Base-by-base conservation (phyloP, 1,140 invertebrate species). In the Oreohelix idahoensis region DNA sequence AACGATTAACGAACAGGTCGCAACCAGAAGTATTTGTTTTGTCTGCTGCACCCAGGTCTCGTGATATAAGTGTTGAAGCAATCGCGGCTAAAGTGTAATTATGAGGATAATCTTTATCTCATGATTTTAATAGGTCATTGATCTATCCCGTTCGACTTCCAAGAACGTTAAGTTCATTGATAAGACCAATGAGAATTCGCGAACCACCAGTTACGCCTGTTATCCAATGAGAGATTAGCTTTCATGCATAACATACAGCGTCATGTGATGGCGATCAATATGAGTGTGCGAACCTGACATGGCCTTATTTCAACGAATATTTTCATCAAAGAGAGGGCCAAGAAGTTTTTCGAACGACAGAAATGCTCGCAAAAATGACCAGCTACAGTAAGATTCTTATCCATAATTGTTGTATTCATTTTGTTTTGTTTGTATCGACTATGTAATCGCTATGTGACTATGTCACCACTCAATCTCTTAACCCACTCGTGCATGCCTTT, bases 201-300 rank as follows among this genome's bases (percentile, higher is more conserved):
- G 63, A 32, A 32, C 5, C 29, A 66, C 5, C 8, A 11, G 29
- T 15, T 10, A 5, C n/a, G 29, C 11, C n/a, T 32, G 17, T 66
- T 66, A 32, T 32, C 74, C 74, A 76, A 76, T 76, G 29, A 35
- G 42, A 76, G 15, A 38, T 4, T 10, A 42, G 39, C 29, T 76
- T 76, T 49, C 74, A 45, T 51, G 10, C 42, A 76, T 35, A 76
- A 76, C 74, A 76, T 26, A 45, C 11, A 49, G 32, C 39, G 36
- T 76, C 74, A 76, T 76, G 74, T 76, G 74, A 76, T 76, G 74
- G 74, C 74, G 74, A 76, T 76, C 74, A 35, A 76, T 49, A 76
- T 49, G 42, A 51, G 39, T 49, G 13, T 29, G 38, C 1, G 42
- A 51, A 29, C 20, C 42, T 76, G 74, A 76, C 45, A 76, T 76